These are phyloP conservation scores for Drosophila nigrodunni DNA, from an alignment of 1,140 invertebrate genomes.

Conservation along the genomic window DNA sequence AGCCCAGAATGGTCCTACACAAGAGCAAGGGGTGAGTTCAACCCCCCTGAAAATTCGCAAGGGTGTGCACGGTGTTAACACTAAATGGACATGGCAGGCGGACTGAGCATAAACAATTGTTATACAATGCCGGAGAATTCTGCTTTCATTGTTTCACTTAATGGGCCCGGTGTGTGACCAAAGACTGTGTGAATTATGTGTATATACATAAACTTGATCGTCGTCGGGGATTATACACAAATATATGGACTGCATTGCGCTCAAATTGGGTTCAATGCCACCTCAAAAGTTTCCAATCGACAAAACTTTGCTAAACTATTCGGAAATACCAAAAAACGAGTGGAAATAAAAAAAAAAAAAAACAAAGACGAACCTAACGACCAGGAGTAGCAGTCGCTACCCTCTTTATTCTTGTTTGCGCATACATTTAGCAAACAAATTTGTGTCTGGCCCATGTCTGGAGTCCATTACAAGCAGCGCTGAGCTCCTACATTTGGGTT, in stretches of 20 bases:
- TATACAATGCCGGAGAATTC: constrained; percentile 23
- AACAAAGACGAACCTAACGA: constrained; percentile 29
- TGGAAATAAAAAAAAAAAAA: constrained; percentile 42
- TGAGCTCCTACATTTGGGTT: constrained; percentile 40
- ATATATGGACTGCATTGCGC: constrained; percentile 23
- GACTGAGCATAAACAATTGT: constrained; percentile 59
- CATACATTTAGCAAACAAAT: constrained; percentile 59
- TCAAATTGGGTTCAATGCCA: constrained; percentile 50
- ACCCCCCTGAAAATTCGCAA: background rate
- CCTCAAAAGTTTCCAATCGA: constrained; percentile 56
- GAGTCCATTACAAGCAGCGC: constrained; percentile 23
- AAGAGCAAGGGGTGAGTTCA: constrained; percentile 32
- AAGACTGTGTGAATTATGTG: constrained; percentile 60
- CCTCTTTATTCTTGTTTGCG: constrained; percentile 42
- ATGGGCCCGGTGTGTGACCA: constrained; percentile 63
- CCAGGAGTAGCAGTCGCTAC: constrained; percentile 41
- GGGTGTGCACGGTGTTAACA: constrained; percentile 64
- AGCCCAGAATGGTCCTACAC: constrained; percentile 38
- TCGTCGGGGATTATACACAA: constrained; percentile 28
- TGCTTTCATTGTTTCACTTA: constrained; percentile 54
- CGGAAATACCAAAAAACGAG: constrained; percentile 44
- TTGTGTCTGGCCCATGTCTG: constrained; percentile 57
- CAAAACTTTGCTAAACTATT: constrained; percentile 57
- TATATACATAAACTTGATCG: constrained; percentile 11
- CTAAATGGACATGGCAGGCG: constrained; percentile 63